A percentile compares a stretch with the other conserved stretches of the same genome.
These are phyloP conservation scores for Corydoras sp. DNA, from an alignment of 2,113 vertebrate species.

Conservation along the genomic window DNA sequence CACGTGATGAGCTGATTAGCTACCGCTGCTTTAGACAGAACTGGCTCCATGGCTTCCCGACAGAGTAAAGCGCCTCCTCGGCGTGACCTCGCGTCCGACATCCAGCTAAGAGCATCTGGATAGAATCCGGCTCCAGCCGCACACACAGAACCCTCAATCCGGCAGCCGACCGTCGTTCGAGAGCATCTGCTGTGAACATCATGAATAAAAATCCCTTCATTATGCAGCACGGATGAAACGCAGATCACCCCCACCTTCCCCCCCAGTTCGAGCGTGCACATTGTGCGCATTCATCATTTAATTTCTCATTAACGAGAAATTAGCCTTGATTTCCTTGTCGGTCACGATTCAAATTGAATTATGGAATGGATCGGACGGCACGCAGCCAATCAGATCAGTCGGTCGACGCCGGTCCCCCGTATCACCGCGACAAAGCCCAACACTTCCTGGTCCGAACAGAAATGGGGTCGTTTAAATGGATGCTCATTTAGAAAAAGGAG, in stretches of 20 bases:
- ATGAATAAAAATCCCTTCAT: slow-evolving; percentile 31
- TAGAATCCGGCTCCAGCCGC: too few relatives aligned
- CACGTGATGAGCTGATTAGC: too few relatives aligned
- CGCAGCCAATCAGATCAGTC: slow-evolving; percentile 45
- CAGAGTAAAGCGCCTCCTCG: too few relatives aligned
- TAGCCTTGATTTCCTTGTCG: slow-evolving; percentile 42
- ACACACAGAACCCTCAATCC: too few relatives aligned
- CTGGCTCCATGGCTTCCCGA: too few relatives aligned
- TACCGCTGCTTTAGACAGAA: too few relatives aligned
- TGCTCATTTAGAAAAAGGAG: slow-evolving; percentile 46
- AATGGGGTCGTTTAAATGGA: slow-evolving; percentile 31
- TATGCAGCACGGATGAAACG: slow-evolving; percentile 25
- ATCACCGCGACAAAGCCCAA: slow-evolving; percentile 44
- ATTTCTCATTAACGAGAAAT: slow-evolving; percentile 42
- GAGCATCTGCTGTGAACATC: slow-evolving; percentile 37
- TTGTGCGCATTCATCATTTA: slow-evolving; percentile 43
- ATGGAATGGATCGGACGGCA: slow-evolving; percentile 39
- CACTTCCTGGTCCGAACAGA: slow-evolving; percentile 49
- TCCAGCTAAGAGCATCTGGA: too few relatives aligned
- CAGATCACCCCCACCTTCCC: neutral
- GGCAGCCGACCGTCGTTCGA: slow-evolving; percentile 14
- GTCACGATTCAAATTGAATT: slow-evolving; percentile 41
- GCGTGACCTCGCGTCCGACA: too few relatives aligned
- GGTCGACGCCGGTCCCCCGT: slow-evolving; percentile 24
- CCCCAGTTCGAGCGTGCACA: neutral